These are phyloP conservation scores for Carterocephalus palaemon DNA, from an alignment of 2,888 invertebrate species.

Conservation along the genomic window DNA sequence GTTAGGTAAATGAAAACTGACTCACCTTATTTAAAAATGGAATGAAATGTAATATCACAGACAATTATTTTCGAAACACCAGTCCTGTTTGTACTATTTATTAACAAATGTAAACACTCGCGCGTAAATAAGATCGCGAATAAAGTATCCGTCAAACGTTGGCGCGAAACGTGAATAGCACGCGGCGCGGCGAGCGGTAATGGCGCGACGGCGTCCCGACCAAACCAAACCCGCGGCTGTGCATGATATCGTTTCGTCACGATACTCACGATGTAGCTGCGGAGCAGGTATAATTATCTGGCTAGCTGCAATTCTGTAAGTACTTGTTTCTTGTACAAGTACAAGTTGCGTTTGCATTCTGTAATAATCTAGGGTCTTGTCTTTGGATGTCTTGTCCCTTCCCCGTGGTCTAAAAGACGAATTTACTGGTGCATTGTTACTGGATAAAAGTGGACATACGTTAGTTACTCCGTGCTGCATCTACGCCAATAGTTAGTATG, in stretches of 20 bases:
- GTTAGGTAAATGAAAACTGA: slow-evolving; percentile 8
- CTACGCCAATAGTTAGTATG: too few species aligned
- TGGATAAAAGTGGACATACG: too few species aligned
- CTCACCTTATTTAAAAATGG: slow-evolving; percentile 26
- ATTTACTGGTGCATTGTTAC: too few species aligned
- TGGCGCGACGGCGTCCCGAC: slow-evolving; percentile 37
- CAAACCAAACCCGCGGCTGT: slow-evolving; percentile 26
- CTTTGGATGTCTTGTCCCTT: too few species aligned
- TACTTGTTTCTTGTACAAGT: too few species aligned
- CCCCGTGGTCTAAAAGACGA: too few species aligned
- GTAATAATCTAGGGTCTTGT: too few species aligned
- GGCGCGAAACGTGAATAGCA: slow-evolving; percentile 45
- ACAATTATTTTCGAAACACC: background rate
- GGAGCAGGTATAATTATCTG: slow-evolving; percentile 22
- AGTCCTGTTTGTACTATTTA: background rate
- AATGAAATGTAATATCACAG: slow-evolving; percentile 10
- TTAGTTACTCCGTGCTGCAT: too few species aligned
- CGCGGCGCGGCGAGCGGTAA: slow-evolving; percentile 38
- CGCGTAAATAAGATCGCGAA: slow-evolving; percentile 36
- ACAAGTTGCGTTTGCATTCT: too few species aligned
- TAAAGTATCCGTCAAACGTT: slow-evolving; percentile 40
- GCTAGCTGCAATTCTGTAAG: too few species aligned
- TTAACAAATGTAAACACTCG: slow-evolving; percentile 40
- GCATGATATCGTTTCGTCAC: slow-evolving; percentile 27
- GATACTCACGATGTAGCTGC: slow-evolving; percentile 7